Percentiles rank a stretch among this genome's conserved stretches.
phyloP scores from a whole-genome alignment of 1,140 invertebrate species.

The Antheraea pernyi region DNA sequence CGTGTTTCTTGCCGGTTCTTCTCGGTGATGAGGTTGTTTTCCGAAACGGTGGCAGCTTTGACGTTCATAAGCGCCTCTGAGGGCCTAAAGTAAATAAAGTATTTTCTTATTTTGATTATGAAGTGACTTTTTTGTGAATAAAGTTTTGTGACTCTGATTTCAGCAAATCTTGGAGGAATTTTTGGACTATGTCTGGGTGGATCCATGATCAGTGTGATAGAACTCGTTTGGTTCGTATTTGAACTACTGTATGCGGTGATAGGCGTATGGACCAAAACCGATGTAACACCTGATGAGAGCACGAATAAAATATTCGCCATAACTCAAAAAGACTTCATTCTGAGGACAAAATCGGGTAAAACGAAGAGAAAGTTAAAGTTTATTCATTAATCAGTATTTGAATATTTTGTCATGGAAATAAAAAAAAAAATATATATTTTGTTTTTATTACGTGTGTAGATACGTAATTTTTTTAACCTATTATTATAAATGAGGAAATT shows the following conservation, averaged over 20 bases:
- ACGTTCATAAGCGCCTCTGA: no score
- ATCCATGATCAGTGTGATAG: slow-evolving; percentile 71
- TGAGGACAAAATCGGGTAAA: background rate
- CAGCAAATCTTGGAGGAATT: slow-evolving; percentile 73
- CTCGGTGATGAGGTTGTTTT: no score
- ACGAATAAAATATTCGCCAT: slow-evolving; percentile 15
- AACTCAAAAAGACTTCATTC: slow-evolving; percentile 8
- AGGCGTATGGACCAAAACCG: background rate
- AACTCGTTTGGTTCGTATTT: slow-evolving; percentile 55
- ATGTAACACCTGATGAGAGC: background rate
- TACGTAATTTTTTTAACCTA: no score
- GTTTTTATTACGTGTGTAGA: no score
- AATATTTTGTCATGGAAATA: no score
- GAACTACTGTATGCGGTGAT: slow-evolving; percentile 31
- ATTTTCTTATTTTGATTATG: no score
- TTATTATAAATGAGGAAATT: no score
- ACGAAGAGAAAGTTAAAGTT: slow-evolving; percentile 17
- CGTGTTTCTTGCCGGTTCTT: no score
- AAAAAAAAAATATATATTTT: no score
- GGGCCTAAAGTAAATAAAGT: no score
- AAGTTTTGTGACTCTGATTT: slow-evolving; percentile 25
- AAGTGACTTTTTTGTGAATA: no score
- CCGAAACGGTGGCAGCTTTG: no score
- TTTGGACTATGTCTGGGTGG: slow-evolving; percentile 71
- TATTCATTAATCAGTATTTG: background rate